These are phyloP conservation scores for Tenrec ecaudatus DNA, from an alignment of 2,113 vertebrate species.

Conservation along the genomic window DNA sequence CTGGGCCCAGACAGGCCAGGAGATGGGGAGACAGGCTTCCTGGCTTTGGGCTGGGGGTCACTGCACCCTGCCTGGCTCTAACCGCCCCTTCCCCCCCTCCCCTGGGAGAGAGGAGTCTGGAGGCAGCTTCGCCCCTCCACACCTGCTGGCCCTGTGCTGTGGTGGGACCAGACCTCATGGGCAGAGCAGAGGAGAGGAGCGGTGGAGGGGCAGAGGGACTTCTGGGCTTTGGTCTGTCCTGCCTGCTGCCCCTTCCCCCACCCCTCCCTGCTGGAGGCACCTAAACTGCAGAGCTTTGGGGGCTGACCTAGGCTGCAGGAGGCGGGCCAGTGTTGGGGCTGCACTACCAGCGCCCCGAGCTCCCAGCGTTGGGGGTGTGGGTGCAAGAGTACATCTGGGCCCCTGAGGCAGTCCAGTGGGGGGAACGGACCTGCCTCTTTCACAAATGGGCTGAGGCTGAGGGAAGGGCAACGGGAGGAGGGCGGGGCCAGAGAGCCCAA, in stretches of 20 bases:
- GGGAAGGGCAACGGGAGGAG: rapidly evolving
- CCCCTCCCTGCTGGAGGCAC: not conserved
- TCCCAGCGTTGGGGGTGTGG: not conserved
- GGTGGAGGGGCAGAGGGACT: not conserved
- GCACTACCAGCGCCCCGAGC: too few species aligned
- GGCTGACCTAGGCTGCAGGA: too few species aligned
- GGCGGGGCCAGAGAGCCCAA: not conserved
- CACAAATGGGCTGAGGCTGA: not conserved
- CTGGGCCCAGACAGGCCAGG: not conserved
- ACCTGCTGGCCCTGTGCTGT: rapidly evolving
- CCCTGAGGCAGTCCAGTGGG: not conserved
- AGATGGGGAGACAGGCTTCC: too few species aligned
- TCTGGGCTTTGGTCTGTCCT: rapidly evolving
- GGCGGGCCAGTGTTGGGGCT: not conserved
- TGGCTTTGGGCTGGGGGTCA: too few species aligned
- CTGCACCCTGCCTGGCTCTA: rapidly evolving
- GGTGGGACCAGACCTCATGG: not conserved
- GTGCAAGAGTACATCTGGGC: too few species aligned
- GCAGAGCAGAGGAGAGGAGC: not conserved
- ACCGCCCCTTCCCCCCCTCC: too few species aligned
- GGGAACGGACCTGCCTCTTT: not conserved
- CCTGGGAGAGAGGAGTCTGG: not conserved
- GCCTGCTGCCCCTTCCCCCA: rapidly evolving
- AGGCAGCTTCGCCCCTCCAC: not conserved
- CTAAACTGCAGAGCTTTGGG: not conserved